A percentile compares a stretch with the other conserved stretches of the same genome.
phyloP scores from a whole-genome alignment of 2,113 vertebrate genomes.

The Pterocles gutturalis region DNA sequence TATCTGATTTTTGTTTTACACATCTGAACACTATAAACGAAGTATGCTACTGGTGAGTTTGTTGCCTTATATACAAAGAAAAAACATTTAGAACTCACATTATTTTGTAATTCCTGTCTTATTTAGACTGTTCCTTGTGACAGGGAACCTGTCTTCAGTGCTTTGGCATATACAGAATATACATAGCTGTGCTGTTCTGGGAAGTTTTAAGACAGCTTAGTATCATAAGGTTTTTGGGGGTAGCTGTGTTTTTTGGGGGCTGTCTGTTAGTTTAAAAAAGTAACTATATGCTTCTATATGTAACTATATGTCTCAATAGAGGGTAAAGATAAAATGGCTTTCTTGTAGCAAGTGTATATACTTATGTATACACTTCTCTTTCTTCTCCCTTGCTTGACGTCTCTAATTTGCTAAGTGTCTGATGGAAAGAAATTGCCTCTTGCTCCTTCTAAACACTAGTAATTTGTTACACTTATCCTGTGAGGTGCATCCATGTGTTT shows the following conservation, averaged over 20 bases:
- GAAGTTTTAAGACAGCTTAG: neutral
- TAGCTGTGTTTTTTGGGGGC: rapidly evolving
- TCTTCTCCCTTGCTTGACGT: neutral
- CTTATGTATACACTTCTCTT: neutral
- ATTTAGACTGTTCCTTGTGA: neutral
- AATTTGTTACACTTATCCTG: neutral
- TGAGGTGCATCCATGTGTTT: neutral
- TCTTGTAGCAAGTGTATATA: neutral
- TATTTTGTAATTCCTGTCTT: neutral
- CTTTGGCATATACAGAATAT: neutral
- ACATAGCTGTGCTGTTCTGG: neutral
- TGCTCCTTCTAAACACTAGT: neutral
- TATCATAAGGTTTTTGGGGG: neutral
- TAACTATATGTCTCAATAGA: neutral
- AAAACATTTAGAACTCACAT: neutral
- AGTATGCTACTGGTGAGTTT: neutral
- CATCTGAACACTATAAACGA: neutral
- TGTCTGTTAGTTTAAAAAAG: neutral
- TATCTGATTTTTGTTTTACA: neutral
- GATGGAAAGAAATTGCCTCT: neutral
- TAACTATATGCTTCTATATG: neutral
- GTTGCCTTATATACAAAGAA: neutral
- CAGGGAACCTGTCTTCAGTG: neutral
- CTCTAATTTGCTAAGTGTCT: neutral
- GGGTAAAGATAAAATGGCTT: neutral